Conservation (phyloP, 1,140 invertebrate genomes). For the Drosophila burlai region DNA sequence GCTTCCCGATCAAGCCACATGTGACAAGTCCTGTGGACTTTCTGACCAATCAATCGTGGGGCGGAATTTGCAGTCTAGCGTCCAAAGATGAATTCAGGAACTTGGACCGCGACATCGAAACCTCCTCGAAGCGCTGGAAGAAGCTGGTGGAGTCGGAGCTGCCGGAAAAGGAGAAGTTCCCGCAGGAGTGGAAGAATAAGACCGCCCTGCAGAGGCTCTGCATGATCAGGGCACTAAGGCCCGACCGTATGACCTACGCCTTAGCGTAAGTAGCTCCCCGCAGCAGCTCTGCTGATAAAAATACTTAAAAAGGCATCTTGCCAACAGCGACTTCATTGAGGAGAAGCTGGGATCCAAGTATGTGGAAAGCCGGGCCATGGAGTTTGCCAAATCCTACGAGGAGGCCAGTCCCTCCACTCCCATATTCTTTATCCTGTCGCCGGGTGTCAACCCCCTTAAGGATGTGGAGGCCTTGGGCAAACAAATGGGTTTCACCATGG, state of each 20-base stretch:
- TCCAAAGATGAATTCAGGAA: constrained; percentile 96
- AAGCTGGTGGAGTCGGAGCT: constrained; percentile 97
- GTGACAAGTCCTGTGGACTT: constrained; percentile 97
- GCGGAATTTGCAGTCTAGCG: constrained; percentile 95
- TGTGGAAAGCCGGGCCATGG: constrained; percentile 94
- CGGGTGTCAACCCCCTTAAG: constrained; percentile 97
- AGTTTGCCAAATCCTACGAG: constrained; percentile 97
- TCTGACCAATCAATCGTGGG: constrained; percentile 96
- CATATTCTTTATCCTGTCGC: constrained; percentile 98
- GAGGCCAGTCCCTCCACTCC: constrained; percentile 96
- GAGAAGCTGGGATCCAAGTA: constrained; percentile 97
- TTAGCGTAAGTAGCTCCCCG: constrained; percentile 87
- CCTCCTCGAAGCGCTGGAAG: constrained; percentile 97
- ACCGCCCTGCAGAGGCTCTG: constrained; percentile 95
- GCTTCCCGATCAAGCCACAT: constrained; percentile 96
- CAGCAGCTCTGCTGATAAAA: too few relatives aligned
- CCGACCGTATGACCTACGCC: constrained; percentile 97
- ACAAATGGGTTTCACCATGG: constrained; percentile 92
- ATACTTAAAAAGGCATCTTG: too few relatives aligned
- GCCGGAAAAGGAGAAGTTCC: constrained; percentile 98
- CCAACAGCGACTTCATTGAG: constrained; percentile 93
- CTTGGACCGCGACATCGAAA: constrained; percentile 98
- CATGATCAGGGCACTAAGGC: constrained; percentile 96
- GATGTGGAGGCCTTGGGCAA: constrained; percentile 96
- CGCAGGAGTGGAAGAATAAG: constrained; percentile 99